Percentiles rank a stretch among this genome's conserved stretches.
phyloP scores from a whole-genome alignment of 2,113 vertebrate genomes.

The Festucalex cinctus region DNA sequence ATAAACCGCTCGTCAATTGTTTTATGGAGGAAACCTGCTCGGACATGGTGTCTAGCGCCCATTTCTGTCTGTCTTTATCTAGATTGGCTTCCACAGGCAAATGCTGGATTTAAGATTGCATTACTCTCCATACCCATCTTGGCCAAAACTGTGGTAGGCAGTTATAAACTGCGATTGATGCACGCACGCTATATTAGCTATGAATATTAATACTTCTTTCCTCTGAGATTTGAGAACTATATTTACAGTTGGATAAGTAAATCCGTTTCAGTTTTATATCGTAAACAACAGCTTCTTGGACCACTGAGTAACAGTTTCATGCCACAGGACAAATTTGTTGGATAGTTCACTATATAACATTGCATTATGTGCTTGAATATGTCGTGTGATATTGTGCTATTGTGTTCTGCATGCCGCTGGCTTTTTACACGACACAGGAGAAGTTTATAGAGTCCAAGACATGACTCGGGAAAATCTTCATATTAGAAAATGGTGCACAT shows the following conservation, averaged over 20 bases:
- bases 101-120: not conserved
- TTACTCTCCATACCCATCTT: too few species aligned
- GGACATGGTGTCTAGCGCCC: not conserved
- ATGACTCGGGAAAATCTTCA: too few species aligned
- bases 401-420: too few species aligned
- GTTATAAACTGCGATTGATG: slow-evolving; percentile 16
- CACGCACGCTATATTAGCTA: slow-evolving; percentile 11
- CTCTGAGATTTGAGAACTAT: slow-evolving; percentile 21
- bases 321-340: too few species aligned
- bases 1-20: not conserved
- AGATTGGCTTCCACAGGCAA: too few species aligned
- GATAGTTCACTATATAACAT: too few species aligned
- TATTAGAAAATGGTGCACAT: too few species aligned
- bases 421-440: too few species aligned
- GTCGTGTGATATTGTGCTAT: too few species aligned
- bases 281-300: slow-evolving; percentile 23
- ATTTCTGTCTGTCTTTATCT: not conserved
- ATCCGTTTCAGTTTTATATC: slow-evolving; percentile 30
- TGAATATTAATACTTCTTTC: slow-evolving; percentile 24
- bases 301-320: slow-evolving; percentile 11
- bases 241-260: slow-evolving; percentile 25
- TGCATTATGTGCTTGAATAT: too few species aligned
- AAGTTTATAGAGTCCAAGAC: too few species aligned
- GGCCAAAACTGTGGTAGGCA: slow-evolving; percentile 8
- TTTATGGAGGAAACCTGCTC: not conserved